phyloP scores from a whole-genome alignment of 2,888 invertebrate species.

The Trachelus stipa region DNA sequence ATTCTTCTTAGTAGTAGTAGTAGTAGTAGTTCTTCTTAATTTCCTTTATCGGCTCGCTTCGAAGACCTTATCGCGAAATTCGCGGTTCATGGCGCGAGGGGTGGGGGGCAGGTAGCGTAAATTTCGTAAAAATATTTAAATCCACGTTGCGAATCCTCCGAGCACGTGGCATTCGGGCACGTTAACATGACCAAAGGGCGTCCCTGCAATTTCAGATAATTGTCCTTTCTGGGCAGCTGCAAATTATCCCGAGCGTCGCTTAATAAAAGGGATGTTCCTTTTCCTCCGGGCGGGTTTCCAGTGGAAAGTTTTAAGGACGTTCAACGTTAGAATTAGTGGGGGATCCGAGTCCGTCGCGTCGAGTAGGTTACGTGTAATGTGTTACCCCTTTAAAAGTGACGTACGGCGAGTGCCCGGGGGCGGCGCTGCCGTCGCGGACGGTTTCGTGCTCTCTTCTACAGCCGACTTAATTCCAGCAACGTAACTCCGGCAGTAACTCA shows the following conservation, averaged over 20 bases:
- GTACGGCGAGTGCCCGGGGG: not conserved
- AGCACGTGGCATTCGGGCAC: too few species aligned
- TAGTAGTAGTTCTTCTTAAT: too few species aligned
- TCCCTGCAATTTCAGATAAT: too few species aligned
- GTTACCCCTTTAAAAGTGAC: slow-evolving; percentile 16
- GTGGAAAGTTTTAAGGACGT: slow-evolving; percentile 3
- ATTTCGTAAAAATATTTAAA: too few species aligned
- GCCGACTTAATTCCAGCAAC: slow-evolving; percentile 17
- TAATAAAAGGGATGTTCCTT: slow-evolving; percentile 13
- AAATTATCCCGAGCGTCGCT: slow-evolving; percentile 15
- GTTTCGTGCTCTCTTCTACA: slow-evolving; percentile 10
- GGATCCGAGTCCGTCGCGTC: not conserved
- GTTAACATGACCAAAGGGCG: too few species aligned
- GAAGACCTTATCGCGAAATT: too few species aligned
- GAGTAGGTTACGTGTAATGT: not conserved
- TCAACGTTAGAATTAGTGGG: slow-evolving; percentile 6
- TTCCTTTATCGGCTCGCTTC: too few species aligned
- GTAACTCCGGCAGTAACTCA: slow-evolving; percentile 16
- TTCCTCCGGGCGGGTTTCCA: slow-evolving; percentile 1
- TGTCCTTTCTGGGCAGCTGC: not conserved
- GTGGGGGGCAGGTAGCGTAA: too few species aligned
- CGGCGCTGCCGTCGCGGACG: slow-evolving; percentile 4
- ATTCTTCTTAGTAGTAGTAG: too few species aligned
- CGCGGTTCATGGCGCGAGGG: too few species aligned
- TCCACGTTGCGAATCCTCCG: too few species aligned